Percentiles rank a stretch among this genome's conserved stretches.
Evolutionary conservation across 2,888 invertebrate genomes (phyloP).

Genomic region (Nematopogon swammerdamellus): DNA sequence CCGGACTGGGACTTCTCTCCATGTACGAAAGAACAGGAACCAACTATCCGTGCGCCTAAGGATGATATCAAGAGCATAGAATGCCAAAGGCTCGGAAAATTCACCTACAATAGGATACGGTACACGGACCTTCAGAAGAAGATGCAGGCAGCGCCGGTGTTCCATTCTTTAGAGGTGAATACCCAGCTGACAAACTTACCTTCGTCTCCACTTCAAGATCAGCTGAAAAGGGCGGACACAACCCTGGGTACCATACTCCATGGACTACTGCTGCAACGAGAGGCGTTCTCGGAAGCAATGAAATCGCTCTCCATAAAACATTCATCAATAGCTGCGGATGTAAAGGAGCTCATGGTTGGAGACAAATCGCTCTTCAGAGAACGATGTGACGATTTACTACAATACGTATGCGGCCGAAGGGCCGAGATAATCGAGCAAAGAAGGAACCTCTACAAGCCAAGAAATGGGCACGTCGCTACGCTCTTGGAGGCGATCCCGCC

Average conservation of each 20-base stretch:
- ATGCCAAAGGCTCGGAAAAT: slow-evolving; percentile 8
- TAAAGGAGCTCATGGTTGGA: not conserved
- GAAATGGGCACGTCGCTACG: too few species aligned
- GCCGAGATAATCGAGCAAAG: not conserved
- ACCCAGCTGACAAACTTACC: not conserved
- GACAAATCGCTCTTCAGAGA: not conserved
- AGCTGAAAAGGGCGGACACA: not conserved
- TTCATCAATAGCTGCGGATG: not conserved
- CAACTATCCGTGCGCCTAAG: slow-evolving; percentile 8
- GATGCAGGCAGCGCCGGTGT: not conserved
- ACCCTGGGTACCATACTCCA: not conserved
- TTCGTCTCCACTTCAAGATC: not conserved
- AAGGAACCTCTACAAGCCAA: not conserved
- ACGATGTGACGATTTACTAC: not conserved
- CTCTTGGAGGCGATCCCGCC: not conserved
- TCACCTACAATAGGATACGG: slow-evolving; percentile 8
- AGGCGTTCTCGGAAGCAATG: not conserved
- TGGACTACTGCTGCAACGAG: not conserved
- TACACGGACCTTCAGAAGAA: slow-evolving; percentile 7
- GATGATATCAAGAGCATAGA: slow-evolving; percentile 6
- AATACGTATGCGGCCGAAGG: not conserved
- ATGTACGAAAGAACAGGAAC: slow-evolving; percentile 11
- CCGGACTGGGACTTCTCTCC: slow-evolving; percentile 5
- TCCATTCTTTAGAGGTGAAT: not conserved
- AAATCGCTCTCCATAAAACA: not conserved